phyloP scores from a whole-genome alignment of 2,797 vertebrate genomes.

The Artibeus jamaicensis region DNA sequence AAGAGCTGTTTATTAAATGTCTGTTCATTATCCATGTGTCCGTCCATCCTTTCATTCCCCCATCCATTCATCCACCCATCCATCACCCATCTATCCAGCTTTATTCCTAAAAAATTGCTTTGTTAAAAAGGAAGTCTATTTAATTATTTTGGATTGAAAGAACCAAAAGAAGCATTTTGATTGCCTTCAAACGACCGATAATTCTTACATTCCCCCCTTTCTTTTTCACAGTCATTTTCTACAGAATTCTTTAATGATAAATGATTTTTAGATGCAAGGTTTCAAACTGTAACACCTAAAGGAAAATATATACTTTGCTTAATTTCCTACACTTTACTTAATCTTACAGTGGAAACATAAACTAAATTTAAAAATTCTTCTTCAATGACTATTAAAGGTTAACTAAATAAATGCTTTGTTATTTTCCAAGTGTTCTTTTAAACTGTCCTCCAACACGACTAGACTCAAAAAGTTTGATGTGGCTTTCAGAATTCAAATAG shows the following conservation, averaged over 20 bases:
- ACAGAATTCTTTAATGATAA: neutral
- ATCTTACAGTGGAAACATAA: slow-evolving; percentile 14
- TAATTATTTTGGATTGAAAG: neutral
- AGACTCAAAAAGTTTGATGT: neutral
- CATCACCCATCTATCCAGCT: neutral
- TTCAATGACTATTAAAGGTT: neutral
- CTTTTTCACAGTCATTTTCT: neutral
- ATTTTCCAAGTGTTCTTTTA: neutral
- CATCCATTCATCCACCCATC: neutral
- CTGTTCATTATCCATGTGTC: neutral
- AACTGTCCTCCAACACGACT: neutral
- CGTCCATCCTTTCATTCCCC: neutral
- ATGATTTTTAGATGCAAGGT: neutral
- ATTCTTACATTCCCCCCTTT: neutral
- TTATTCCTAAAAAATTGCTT: neutral
- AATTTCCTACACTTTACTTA: neutral
- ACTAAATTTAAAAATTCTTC: slow-evolving; percentile 8
- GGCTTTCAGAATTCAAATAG: neutral
- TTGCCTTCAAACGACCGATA: neutral
- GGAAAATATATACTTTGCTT: neutral
- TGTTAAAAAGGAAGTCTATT: neutral
- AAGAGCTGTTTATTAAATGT: neutral
- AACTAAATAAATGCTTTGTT: neutral
- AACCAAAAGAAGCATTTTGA: neutral
- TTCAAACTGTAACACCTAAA: neutral